Base-by-base conservation (phyloP, 2,797 vertebrate genomes). In the Sebastes alutus region DNA sequence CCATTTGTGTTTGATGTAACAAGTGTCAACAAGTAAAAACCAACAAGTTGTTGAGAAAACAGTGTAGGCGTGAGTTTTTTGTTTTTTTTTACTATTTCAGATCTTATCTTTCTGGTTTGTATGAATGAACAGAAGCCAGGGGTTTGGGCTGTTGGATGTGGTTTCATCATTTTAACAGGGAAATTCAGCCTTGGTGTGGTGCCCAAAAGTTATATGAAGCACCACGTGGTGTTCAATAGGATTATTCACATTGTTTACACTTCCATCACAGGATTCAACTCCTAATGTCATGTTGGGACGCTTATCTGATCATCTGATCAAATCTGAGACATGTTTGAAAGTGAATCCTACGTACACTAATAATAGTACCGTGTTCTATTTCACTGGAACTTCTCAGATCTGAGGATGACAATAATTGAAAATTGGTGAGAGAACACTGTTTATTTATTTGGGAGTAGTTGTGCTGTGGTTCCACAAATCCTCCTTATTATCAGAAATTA, bases 381-480 rank as follows among this genome's bases (percentile, higher is more conserved):
- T 33, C 3, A 58, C 23, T 27, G 10, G 18, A 8, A 38, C 4
- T 0, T 0, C 14, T 54, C 29, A 13, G 0, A 46, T 52, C 65
- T 54, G 4, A 69, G 13, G 4, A 12, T 12, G 27, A 27, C 55
- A 68, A 14, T 52, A 25, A 60, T 8, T 33, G n/a, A 29, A 60
- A 25, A 23, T n/a, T 13, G 14, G 12, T 27, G 4, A 38, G 6
- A 12, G 7, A 54, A 61, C 1, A 3, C 0, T 72, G 10, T 32
- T 73, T 6, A 55, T 35, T 63, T 64, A 11, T 25, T 23, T 54
- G 16, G 22, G 9, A 27, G 25, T 56, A 29, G 20, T 22, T 23
- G 42, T 32, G 9, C 7, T 18, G 20, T 42, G 25, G 4, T 55
- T 25, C 25, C 13, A 6, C 22, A 16, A 52, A 2, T 52, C 61